These are phyloP conservation scores for Anthophora plumipes DNA, from an alignment of 2,888 invertebrate species.

Conservation along the genomic window DNA sequence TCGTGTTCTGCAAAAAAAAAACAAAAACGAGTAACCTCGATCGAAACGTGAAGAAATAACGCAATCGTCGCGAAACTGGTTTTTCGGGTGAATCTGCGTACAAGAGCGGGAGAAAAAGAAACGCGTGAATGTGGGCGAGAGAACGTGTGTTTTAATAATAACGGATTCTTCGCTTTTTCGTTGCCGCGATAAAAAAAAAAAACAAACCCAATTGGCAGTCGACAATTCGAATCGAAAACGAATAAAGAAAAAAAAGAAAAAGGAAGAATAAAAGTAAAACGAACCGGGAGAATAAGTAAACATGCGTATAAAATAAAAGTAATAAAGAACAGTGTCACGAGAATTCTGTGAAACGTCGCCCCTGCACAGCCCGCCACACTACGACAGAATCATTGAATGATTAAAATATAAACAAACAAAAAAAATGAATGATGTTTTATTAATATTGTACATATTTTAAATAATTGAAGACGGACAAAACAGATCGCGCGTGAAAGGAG, in stretches of 20 bases:
- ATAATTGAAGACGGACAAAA: slow-evolving; percentile 81
- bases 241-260: not conserved
- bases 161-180: slow-evolving; percentile 48
- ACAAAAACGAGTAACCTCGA: slow-evolving; percentile 40
- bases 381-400: slow-evolving; percentile 79
- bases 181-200: slow-evolving; percentile 50
- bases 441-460: slow-evolving; percentile 84
- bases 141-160: slow-evolving; percentile 50
- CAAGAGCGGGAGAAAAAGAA: slow-evolving; percentile 55
- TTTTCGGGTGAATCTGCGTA: slow-evolving; percentile 56
- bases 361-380: slow-evolving; percentile 79
- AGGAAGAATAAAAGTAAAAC: not conserved
- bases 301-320: not conserved
- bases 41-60: slow-evolving; percentile 19
- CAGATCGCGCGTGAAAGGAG: slow-evolving; percentile 79
- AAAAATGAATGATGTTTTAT: slow-evolving; percentile 74
- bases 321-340: slow-evolving; percentile 47
- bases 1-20: slow-evolving; percentile 52
- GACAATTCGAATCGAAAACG: slow-evolving; percentile 3
- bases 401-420: slow-evolving; percentile 73
- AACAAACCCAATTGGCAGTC: slow-evolving; percentile 39
- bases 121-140: slow-evolving; percentile 60
- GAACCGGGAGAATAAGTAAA: not conserved
- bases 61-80: slow-evolving; percentile 25
- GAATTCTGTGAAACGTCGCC: slow-evolving; percentile 65